phyloP scores from a whole-genome alignment of 2,113 vertebrate species.

The Mesoclemmys tuberculata region DNA sequence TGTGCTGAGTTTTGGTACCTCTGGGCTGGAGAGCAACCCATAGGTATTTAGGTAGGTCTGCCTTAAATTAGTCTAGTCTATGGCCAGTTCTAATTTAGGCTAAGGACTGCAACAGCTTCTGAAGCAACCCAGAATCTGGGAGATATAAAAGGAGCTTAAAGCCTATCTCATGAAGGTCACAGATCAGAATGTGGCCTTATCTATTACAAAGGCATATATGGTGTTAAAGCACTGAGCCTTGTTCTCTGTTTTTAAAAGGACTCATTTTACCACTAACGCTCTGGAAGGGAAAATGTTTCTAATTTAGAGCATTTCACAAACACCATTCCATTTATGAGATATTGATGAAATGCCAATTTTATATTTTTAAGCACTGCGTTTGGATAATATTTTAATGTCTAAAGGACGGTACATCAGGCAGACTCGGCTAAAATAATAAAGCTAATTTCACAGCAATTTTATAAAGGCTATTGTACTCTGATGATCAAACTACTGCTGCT shows the following conservation, averaged over 20 bases:
- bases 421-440: slow-evolving; percentile 62
- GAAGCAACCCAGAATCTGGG: neutral
- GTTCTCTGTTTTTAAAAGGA: neutral
- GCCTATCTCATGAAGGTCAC: neutral
- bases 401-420: slow-evolving; percentile 3
- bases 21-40: neutral
- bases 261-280: neutral
- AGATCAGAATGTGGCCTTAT: neutral
- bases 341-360: slow-evolving; percentile 54
- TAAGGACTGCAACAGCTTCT: neutral
- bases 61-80: neutral
- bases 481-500: slow-evolving; percentile 17
- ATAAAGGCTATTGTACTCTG: slow-evolving; percentile 35
- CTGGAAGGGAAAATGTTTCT: slow-evolving; percentile 17
- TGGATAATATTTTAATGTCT: slow-evolving; percentile 17
- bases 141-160: neutral
- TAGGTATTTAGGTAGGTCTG: neutral
- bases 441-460: slow-evolving; percentile 55
- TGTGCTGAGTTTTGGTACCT: neutral
- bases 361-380: slow-evolving; percentile 50
- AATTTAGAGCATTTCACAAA: slow-evolving; percentile 59
- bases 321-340: slow-evolving; percentile 32
- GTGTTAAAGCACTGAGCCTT: rapidly evolving
- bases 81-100: neutral
- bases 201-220: neutral